Evolutionary conservation across 2,113 vertebrate genomes (phyloP).

Genomic region (Psilopsiagon aurifrons): DNA sequence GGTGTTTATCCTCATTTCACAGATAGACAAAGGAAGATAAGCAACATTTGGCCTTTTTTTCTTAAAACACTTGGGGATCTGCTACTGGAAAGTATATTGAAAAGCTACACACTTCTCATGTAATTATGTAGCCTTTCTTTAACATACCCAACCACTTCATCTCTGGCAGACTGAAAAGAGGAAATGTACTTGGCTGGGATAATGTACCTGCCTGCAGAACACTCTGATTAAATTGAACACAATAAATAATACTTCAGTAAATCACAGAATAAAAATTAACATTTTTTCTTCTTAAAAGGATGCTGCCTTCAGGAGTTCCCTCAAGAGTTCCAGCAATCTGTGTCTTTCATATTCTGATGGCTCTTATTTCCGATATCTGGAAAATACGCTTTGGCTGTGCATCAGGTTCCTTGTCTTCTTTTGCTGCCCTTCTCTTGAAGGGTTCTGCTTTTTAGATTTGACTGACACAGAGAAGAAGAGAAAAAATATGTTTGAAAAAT

Average conservation of each 20-base stretch:
- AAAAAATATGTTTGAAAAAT: not conserved
- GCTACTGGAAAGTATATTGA: not conserved
- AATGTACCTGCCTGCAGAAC: conserved; percentile 40
- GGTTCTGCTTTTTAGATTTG: not conserved
- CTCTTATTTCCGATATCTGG: not conserved
- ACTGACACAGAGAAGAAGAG: not conserved
- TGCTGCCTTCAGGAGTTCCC: not conserved
- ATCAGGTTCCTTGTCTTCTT: not conserved
- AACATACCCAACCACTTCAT: not conserved
- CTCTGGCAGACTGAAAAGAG: not conserved
- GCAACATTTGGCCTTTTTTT: not conserved
- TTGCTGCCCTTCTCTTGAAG: not conserved
- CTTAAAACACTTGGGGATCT: not conserved
- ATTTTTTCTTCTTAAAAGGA: not conserved
- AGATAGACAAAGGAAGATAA: not conserved
- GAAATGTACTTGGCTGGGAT: not conserved
- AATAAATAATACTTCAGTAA: conserved; percentile 28
- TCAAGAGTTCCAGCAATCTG: not conserved
- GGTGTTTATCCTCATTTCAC: conserved; percentile 11
- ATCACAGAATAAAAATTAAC: not conserved
- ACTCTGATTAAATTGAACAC: conserved; percentile 12
- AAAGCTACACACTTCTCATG: not conserved
- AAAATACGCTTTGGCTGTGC: not conserved
- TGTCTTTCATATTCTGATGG: not conserved
- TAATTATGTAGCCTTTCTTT: conserved; percentile 29